Evolutionary conservation across 2,797 vertebrate species (phyloP), one percentile per base, ranked within the genome.

Genomic region (Moxostoma hubbsi): DNA sequence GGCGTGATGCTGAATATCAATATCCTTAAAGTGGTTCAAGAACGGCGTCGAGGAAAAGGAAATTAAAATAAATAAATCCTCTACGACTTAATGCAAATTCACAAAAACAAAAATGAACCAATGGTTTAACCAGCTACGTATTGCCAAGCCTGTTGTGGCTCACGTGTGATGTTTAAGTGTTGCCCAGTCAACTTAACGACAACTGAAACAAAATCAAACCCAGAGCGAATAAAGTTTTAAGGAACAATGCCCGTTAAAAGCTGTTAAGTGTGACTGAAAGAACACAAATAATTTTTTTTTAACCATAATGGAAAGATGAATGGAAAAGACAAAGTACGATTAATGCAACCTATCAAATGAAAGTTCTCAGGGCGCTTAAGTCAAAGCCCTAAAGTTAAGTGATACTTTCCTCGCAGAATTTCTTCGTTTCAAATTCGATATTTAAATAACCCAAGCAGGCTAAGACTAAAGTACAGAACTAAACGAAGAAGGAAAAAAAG

Each of bases 91-190:
- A 51, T 16, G 24, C 57, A 16, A 51, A 61, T 49, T n/a, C 46
- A 8, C 13, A 9, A 12, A 50, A 61, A 12, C 46, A 3, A 4
- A 18, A 47, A 66, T 9, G 9, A 51, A 51, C 15, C 5, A 50
- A 10, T 36, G 47, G 53, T 67, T 16, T 43, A 54, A 68, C 55
- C 13, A 10, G 65, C 24, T 77, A 59, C 54, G 62, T 77, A 53
- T 18, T 53, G 1, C 36, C 46, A 51, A 15, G 10, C 10, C 75
- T 6, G 11, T 59, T 43, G 51, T 4, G 46, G 16, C 49, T 9
- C 59, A 15, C 49, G 6, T 10, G 59, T 18, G 65, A 51, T 5
- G 49, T n/a, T n/a, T 3, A 64, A 64, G 12, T 64, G 43, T 58
- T 55, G 8, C 11, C 49, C 13, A 15, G 50, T 11, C 46, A 58